Evolutionary conservation across 2,113 vertebrate genomes (phyloP), one percentile per base, ranked within the genome.

Genomic region (Thomomys bottae): DNA sequence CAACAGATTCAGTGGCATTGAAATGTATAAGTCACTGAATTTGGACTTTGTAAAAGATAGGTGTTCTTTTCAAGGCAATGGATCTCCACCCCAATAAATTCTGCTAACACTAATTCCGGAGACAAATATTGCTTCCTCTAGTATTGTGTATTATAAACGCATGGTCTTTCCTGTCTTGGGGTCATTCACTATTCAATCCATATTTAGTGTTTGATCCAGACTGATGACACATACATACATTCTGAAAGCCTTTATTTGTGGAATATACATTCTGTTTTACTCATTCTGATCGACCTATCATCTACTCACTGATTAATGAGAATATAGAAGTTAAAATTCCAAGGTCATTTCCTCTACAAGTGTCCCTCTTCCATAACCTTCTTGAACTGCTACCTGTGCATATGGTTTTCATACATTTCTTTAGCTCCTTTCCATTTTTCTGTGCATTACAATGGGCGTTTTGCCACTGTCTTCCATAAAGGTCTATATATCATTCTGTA

Each of bases 1-100:
- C 24, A 70, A 81, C 45, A 92, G 17, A 85, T 84, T 83, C 32
- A 15, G 38, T 88, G 42, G 38, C 49, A 71, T 40, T 86, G 57
- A 94, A 88, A 90, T 15, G 77, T 73, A 85, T 15, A 72, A 68
- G 67, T 38, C 88, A 83, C 28, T 24, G 32, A 88, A 28, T 5
- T 10, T 17, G 12, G 12, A 84, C 49, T 30, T 86, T 89, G 87
- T 45, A 93, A 63, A 84, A 14, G 30, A 91, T n/a, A 75, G 75
- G 85, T 91, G 73, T 88, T 42, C 79, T 91, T 94, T 94, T 93
- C 38, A 89, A 85, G 88, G 71, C 57, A 59, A 82, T 90, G 49
- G 30, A n/a, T 38, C 82, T 82, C 14, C 66, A 59, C 18, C 11
- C 24, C 26, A 23, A 42, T 12, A 68, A 54, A 67, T 75, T 87